A percentile compares a stretch with the other conserved stretches of the same genome.
Conservation (phyloP, 2,888 invertebrate genomes). For the Eumacrocentrus americanus region DNA sequence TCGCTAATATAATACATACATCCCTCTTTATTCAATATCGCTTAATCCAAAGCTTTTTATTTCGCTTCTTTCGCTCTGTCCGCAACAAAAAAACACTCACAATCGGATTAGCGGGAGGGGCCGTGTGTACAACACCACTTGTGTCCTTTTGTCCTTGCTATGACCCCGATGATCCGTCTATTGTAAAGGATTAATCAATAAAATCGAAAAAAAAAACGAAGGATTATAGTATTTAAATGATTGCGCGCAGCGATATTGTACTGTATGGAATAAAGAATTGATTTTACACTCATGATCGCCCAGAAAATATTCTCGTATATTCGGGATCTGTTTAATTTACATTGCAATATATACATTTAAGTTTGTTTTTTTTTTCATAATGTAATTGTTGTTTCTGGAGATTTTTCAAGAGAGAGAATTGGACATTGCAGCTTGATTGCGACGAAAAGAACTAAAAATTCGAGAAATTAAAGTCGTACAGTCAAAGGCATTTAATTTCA, state of each 20-base stretch:
- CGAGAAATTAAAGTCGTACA: background rate
- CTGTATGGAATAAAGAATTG: background rate
- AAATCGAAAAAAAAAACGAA: conserved; percentile 11
- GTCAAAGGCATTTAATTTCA: background rate
- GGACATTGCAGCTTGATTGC: background rate
- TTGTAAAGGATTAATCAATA: conserved; percentile 22
- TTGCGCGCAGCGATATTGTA: background rate
- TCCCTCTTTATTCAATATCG: too few relatives aligned
- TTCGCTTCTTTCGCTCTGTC: background rate
- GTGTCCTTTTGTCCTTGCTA: conserved; percentile 22
- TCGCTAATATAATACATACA: background rate
- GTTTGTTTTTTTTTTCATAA: conserved; percentile 42
- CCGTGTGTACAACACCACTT: conserved; percentile 12
- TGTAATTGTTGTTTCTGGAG: background rate
- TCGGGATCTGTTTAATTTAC: conserved; percentile 52
- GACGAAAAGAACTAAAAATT: background rate
- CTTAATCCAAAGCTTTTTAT: background rate
- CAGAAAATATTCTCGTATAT: conserved; percentile 59
- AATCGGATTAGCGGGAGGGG: conserved; percentile 19
- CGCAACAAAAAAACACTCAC: conserved; percentile 14
- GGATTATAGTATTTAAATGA: background rate
- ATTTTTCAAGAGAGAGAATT: background rate
- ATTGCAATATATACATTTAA: conserved; percentile 51
- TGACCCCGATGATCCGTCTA: conserved; percentile 16
- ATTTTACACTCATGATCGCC: conserved; percentile 38